Evolutionary conservation across 2,113 vertebrate species (phyloP).

Genomic region (Tympanuchus pallidicinctus): DNA sequence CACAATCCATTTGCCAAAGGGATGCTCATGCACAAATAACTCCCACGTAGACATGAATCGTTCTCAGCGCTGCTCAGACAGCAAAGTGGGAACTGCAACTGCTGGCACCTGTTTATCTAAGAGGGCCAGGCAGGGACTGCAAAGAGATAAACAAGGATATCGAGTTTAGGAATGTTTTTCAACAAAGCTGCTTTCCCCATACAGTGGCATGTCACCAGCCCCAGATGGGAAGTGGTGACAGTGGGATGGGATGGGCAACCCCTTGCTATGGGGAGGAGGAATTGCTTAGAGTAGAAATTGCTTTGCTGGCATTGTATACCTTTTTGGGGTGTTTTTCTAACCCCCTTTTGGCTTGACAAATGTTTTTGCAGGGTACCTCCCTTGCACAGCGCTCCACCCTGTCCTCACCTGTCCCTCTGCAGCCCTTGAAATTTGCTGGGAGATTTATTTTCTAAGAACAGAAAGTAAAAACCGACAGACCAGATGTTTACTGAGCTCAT

Average conservation of each 20-base stretch:
- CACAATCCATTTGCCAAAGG: neutral
- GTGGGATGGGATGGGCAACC: neutral
- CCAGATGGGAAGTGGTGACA: neutral
- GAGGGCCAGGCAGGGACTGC: neutral
- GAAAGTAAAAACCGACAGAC: neutral
- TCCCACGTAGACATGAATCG: rapidly evolving
- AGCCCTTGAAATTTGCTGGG: neutral
- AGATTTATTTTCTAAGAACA: neutral
- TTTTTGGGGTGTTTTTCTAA: neutral
- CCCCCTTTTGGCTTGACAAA: rapidly evolving
- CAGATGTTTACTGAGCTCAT: neutral
- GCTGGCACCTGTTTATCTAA: conserved; percentile 9
- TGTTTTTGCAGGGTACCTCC: neutral
- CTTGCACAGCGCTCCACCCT: neutral
- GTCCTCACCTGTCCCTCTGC: neutral
- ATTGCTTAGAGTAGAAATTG: neutral
- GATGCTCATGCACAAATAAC: conserved; percentile 33
- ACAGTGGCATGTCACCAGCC: neutral
- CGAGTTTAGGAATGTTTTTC: neutral
- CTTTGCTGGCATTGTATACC: neutral
- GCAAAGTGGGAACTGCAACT: neutral
- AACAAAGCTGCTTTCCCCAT: conserved; percentile 22
- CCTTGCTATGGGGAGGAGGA: neutral
- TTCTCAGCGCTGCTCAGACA: neutral
- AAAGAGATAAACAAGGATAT: conserved; percentile 53